Evolutionary conservation across 2,888 invertebrate species (phyloP), one percentile per base, ranked within the genome.

Genomic region (Drosophila vallismaia): DNA sequence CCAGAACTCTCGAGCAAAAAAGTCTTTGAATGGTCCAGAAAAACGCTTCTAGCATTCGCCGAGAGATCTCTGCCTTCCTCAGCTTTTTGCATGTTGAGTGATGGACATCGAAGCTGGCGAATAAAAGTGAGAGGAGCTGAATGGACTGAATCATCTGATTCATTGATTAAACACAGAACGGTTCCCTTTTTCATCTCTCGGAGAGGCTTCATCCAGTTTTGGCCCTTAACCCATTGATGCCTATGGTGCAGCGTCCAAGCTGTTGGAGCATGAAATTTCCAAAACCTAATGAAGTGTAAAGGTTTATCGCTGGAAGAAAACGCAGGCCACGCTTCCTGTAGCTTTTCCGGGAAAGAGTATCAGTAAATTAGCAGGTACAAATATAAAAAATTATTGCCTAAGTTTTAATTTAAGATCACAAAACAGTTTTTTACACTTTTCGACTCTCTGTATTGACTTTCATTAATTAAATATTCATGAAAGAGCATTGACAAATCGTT

Each of bases 231-330:
- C 88, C 82, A 74, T 88, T 86, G 79, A 69, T 78, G 73, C 75
- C 71, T 50, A 51, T 50, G 64, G 46, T 83, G 69, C 59, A 79
- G 69, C 75, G 63, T 57, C 64, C 67, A 75, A 85, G 85, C 84
- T 85, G 87, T 87, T 85, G 78, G 66, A 78, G 84, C 84, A 75
- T 87, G 85, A 85, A 85, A 87, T 87, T 85, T 82, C 76, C 63
- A 68, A 82, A 69, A 78, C 62, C 74, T 87, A 85, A 85, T 85
- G 84, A 85, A 85, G 82, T 76, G 84, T 69, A 85, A 87, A 82
- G 87, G 87, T 85, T 87, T 85, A 85, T 85, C 84, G 87, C 71
- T 85, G 67, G 75, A 85, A 74, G 68, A 64, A 77, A 75, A 70
- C 73, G 66, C 75, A 77, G 60, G 64, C 63, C 73, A 59, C 38